Conservation (phyloP, 2,113 vertebrate genomes). For the Ochotona curzoniae region DNA sequence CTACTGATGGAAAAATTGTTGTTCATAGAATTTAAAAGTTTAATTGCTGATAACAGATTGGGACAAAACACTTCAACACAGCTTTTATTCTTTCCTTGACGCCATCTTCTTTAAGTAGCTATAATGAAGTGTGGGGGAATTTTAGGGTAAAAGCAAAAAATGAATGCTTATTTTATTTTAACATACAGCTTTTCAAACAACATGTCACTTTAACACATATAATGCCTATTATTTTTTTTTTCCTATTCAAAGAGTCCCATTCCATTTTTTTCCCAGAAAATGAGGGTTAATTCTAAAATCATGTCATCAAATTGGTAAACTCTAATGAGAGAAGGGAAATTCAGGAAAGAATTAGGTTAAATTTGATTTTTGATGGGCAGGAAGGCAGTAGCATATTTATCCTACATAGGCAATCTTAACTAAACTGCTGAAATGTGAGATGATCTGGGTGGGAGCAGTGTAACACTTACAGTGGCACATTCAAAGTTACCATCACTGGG, state of each 20-base stretch:
- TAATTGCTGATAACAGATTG: neutral
- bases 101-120: neutral
- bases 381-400: neutral
- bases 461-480: neutral
- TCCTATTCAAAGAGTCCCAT: neutral
- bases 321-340: neutral
- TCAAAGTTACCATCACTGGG: neutral
- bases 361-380: neutral
- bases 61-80: neutral
- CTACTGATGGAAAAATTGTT: conserved; percentile 19
- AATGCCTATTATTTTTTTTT: neutral
- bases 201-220: neutral
- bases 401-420: neutral
- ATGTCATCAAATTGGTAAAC: conserved; percentile 3
- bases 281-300: conserved; percentile 2
- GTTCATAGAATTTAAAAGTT: conserved; percentile 19
- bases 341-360: neutral
- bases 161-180: conserved; percentile 18
- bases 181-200: neutral
- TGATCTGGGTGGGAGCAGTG: neutral
- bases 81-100: neutral
- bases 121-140: neutral
- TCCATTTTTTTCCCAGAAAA: neutral
- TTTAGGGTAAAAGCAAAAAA: neutral
- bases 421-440: neutral